A percentile compares a stretch with the other conserved stretches of the same genome.
phyloP scores from a whole-genome alignment of 2,888 invertebrate species.

The Cordilura impudica region DNA sequence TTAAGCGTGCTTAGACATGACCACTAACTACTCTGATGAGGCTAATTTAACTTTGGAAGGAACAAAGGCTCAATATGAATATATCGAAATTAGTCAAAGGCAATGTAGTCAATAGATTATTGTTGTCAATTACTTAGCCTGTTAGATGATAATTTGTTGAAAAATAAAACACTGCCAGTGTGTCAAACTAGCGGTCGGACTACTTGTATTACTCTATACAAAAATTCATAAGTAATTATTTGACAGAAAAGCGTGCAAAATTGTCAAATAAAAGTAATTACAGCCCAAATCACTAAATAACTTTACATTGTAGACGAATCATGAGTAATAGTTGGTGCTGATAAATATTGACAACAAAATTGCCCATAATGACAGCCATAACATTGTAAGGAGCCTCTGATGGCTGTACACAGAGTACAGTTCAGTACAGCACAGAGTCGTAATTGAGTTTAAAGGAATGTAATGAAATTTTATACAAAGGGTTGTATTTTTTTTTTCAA shows the following conservation, averaged over 20 bases:
- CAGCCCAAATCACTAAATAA: conserved; percentile 28
- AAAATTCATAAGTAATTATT: conserved; percentile 30
- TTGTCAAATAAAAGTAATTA: conserved; percentile 57
- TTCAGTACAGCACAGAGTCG: background rate
- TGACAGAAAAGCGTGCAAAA: conserved; percentile 56
- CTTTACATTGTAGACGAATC: conserved; percentile 26
- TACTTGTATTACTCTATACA: too few species aligned
- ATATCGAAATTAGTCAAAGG: conserved; percentile 40
- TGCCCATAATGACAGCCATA: conserved; percentile 54
- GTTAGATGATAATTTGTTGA: conserved; percentile 51
- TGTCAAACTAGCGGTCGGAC: background rate
- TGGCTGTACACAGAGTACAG: too few species aligned
- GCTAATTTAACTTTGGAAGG: conserved; percentile 58
- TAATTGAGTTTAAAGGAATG: conserved; percentile 21
- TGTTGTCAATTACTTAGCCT: conserved; percentile 28
- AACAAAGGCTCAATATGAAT: conserved; percentile 34
- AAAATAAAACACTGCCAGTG: conserved; percentile 33
- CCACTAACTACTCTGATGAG: conserved; percentile 57
- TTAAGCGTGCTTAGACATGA: conserved; percentile 51
- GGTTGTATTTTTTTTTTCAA: conserved; percentile 9
- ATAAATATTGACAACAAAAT: conserved; percentile 55
- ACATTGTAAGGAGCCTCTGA: conserved; percentile 20
- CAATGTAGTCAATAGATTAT: background rate
- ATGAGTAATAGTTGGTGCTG: background rate
- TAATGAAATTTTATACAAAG: conserved; percentile 2